Base-by-base conservation (phyloP, 2,113 vertebrate species). In the Pungitius pungitius region DNA sequence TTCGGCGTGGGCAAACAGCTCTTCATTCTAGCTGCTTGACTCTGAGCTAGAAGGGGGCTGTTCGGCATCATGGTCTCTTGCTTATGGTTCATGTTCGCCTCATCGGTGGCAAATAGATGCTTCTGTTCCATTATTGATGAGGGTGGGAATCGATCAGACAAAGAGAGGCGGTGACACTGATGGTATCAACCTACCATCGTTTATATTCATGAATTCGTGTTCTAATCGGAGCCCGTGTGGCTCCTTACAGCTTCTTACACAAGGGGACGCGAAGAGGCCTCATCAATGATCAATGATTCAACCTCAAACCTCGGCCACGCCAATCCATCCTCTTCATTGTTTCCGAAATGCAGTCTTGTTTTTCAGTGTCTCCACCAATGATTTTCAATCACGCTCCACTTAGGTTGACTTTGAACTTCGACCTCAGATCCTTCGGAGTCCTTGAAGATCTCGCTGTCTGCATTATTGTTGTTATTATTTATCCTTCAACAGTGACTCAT, bases 361-460 rank as follows among this genome's bases (percentile, higher is more conserved):
- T 77, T 80, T 65, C 62, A 24, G 71, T 69, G 87, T 77, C 83
- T 59, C 75, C 82, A 81, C 77, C 82, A 82, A 72, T 80, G 81
- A 90, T 88, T 89, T 89, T 84, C 84, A 74, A 82, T 90, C 88
- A 80, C 47, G 58, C 83, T 84, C 75, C 83, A 64, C 88, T 89
- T 87, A 85, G 65, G 57, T 59, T 86, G 88, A 90, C 90, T 93
- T 93, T 94, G 89, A 92, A 90, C 89, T 90, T 87, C 92, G 87
- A 93, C 81, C 87, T 64, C 60, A 51, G 26, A 51, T 82, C 72
- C 56, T 71, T 27, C 8, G 81, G 78, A 85, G 75, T 77, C 90
- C 78, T 79, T 70, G 80, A 78, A 77, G 35, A 80, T 76, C 75
- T 73, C 20, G 59, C 54, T 62, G 63, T 67, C 78, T 73, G 58